Evolutionary conservation across 2,888 invertebrate species (phyloP).

Genomic region (Nephrotoma appendiculata): DNA sequence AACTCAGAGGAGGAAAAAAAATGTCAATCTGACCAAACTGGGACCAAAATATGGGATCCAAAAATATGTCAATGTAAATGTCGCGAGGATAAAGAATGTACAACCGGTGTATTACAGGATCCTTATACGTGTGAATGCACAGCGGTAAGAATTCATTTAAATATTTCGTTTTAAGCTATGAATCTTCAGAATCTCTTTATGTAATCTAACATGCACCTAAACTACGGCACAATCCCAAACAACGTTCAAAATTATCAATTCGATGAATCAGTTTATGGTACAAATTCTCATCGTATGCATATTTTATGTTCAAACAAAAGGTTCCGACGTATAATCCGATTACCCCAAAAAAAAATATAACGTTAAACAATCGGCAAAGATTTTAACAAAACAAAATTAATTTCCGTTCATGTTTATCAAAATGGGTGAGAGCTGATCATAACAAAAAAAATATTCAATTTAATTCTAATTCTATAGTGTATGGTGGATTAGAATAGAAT

Average conservation of each 20-base stretch:
- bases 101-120: constrained; percentile 45
- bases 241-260: no score
- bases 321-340: neutral
- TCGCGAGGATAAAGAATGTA: constrained; percentile 38
- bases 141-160: constrained; percentile 11
- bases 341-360: neutral
- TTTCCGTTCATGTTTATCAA: neutral
- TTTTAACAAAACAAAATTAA: neutral
- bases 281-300: no score
- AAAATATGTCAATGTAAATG: constrained; percentile 45
- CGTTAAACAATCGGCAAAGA: neutral
- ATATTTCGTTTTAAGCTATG: neutral
- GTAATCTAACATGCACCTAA: no score
- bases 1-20: constrained; percentile 45
- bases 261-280: no score
- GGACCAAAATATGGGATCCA: constrained; percentile 45
- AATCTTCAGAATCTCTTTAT: no score
- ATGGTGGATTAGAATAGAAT: neutral
- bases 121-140: constrained; percentile 39
- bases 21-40: constrained; percentile 34
- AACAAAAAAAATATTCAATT: neutral
- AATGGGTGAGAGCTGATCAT: neutral
- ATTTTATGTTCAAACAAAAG: no score
- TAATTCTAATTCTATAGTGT: neutral
- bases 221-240: no score